A percentile compares a stretch with the other conserved stretches of the same genome.
Evolutionary conservation across 2,113 vertebrate genomes (phyloP).

Genomic region (Leptocoma aspasia): DNA sequence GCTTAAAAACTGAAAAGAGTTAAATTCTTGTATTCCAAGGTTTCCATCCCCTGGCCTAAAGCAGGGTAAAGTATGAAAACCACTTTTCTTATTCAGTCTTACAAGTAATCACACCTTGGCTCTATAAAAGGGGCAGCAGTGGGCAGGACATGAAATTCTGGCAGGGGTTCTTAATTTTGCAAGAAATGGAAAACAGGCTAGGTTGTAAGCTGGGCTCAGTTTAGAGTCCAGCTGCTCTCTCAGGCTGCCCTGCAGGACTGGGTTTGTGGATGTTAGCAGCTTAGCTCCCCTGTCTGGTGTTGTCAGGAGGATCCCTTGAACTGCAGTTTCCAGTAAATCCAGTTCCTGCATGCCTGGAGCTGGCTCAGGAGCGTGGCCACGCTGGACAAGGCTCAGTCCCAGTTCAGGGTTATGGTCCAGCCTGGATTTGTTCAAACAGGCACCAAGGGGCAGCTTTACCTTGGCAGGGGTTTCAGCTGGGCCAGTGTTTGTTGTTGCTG

Average conservation of each 20-base stretch:
- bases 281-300: not conserved
- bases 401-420: not conserved
- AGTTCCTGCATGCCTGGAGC: not conserved
- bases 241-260: accelerated
- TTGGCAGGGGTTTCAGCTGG: not conserved
- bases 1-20: not conserved
- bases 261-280: not conserved
- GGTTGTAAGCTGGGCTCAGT: not conserved
- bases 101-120: not conserved
- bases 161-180: not conserved
- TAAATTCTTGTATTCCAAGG: not conserved
- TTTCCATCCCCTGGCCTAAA: not conserved
- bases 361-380: not conserved
- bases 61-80: not conserved
- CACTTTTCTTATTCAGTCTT: not conserved
- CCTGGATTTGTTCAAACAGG: not conserved
- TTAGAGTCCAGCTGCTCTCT: not conserved
- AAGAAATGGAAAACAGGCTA: not conserved
- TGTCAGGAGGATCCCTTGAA: not conserved
- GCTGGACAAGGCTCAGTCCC: not conserved
- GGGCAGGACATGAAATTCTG: not conserved
- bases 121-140: not conserved
- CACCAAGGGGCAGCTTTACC: not conserved
- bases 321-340: not conserved
- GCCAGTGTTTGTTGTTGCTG: not conserved